Conservation (phyloP, 2,888 invertebrate species). For the Drosophila aldrichi region DNA sequence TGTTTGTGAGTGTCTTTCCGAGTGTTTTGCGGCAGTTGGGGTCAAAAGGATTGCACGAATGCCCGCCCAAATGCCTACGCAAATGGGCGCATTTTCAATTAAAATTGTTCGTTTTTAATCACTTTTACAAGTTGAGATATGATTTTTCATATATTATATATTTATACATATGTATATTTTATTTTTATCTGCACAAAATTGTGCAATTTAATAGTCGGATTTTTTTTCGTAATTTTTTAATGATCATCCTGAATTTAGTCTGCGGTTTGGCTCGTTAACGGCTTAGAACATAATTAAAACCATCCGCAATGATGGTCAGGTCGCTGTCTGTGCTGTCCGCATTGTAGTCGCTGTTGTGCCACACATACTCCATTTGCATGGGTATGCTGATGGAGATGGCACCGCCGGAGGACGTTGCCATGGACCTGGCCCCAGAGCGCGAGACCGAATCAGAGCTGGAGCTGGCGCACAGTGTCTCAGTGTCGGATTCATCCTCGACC, state of each 20-base stretch:
- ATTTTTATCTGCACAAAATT: neutral
- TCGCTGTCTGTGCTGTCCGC: constrained; percentile 60
- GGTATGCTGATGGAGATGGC: constrained; percentile 56
- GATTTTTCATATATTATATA: neutral
- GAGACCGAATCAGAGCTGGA: neutral
- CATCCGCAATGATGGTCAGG: constrained; percentile 60
- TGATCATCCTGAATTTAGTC: constrained; percentile 13
- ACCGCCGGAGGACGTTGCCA: constrained; percentile 2
- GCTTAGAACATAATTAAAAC: constrained; percentile 33
- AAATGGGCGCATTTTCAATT: constrained; percentile 82
- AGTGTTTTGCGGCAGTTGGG: neutral
- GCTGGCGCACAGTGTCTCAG: constrained; percentile 21
- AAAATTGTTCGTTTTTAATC: constrained; percentile 81
- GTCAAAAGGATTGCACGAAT: constrained; percentile 33
- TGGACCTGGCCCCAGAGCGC: constrained; percentile 13
- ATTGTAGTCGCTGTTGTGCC: constrained; percentile 49
- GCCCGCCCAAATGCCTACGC: constrained; percentile 70
- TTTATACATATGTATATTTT: neutral
- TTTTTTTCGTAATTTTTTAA: constrained; percentile 36
- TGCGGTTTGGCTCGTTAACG: constrained; percentile 12
- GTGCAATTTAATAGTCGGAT: neutral
- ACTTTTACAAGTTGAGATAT: constrained; percentile 55
- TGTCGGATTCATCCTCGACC: constrained; percentile 12
- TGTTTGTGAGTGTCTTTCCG: constrained; percentile 40
- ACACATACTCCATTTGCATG: constrained; percentile 48